phyloP scores from a whole-genome alignment of 2,797 vertebrate species.

The Amphiprion clarkii region DNA sequence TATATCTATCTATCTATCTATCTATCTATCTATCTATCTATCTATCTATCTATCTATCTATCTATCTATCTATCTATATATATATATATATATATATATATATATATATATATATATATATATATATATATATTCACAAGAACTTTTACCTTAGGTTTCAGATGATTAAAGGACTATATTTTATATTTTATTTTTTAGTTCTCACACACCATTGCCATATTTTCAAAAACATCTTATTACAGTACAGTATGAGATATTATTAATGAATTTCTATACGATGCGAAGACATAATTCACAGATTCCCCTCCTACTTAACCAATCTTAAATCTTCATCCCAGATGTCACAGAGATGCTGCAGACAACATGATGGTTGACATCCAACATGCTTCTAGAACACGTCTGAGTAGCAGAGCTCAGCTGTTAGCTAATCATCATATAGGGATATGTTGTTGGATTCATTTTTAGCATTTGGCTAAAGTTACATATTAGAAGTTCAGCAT shows the following conservation, averaged over 20 bases:
- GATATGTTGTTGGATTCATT: background rate
- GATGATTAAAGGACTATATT: no score
- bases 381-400: background rate
- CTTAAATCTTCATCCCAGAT: background rate
- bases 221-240: background rate
- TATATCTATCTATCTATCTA: no score
- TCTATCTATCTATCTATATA: no score
- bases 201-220: no score
- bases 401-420: background rate
- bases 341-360: background rate
- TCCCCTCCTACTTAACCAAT: background rate
- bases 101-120: no score
- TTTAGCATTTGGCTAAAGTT: background rate
- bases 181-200: no score
- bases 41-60: no score
- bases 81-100: no score
- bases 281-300: background rate
- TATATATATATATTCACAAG: no score
- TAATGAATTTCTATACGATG: background rate
- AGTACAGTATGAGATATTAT: background rate
- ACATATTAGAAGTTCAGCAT: no score
- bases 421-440: background rate
- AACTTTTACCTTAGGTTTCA: no score
- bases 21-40: no score
- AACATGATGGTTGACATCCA: background rate